Conservation (phyloP, 2,888 invertebrate species). For the Syritta pipiens region DNA sequence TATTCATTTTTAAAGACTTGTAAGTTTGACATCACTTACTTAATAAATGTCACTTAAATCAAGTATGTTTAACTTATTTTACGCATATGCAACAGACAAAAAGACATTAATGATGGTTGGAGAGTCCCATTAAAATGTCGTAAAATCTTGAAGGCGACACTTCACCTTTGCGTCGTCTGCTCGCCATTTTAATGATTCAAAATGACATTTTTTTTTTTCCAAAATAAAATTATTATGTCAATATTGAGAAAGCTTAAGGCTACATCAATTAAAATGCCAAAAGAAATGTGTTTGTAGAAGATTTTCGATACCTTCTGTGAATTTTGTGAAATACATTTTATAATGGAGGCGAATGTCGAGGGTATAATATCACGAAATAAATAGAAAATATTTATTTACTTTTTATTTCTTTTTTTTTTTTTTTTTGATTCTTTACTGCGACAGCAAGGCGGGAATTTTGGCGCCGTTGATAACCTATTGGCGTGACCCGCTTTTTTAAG, state of each 20-base stretch:
- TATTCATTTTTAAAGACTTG: too few relatives aligned
- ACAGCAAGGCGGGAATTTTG: slow-evolving; percentile 33
- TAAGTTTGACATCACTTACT: too few relatives aligned
- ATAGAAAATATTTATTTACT: slow-evolving; percentile 12
- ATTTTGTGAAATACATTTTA: background rate
- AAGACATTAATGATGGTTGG: slow-evolving; percentile 34
- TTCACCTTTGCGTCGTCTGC: background rate
- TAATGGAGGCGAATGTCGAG: background rate
- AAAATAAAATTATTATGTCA: slow-evolving; percentile 3
- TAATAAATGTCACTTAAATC: too few relatives aligned
- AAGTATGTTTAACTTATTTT: slow-evolving; percentile 12
- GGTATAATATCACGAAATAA: slow-evolving; percentile 16
- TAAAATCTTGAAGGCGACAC: slow-evolving; percentile 31
- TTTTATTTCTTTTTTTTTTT: slow-evolving; percentile 6
- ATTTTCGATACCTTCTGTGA: slow-evolving; percentile 7
- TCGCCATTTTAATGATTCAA: slow-evolving; percentile 5
- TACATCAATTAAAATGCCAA: background rate
- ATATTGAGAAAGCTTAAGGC: background rate
- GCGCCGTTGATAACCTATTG: slow-evolving; percentile 49
- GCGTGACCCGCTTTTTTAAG: slow-evolving; percentile 18
- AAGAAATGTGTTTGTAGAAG: slow-evolving; percentile 11
- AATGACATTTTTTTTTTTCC: slow-evolving; percentile 4
- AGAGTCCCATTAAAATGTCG: slow-evolving; percentile 37
- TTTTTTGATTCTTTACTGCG: background rate
- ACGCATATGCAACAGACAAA: slow-evolving; percentile 8